Conservation (phyloP, 2,113 vertebrate species). For the Pelobates fuscus region DNA sequence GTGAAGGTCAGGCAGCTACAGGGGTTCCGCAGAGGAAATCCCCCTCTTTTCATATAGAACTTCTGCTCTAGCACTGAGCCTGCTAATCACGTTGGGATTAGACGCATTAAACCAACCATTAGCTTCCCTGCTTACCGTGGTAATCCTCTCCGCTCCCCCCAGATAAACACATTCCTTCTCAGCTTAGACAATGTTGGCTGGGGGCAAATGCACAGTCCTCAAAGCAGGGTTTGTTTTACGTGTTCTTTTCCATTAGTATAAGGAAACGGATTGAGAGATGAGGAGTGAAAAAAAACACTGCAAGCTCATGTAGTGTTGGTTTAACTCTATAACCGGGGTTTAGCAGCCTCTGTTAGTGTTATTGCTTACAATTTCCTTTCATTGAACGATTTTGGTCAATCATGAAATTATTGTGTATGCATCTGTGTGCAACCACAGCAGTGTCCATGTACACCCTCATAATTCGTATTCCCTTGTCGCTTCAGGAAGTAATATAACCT, state of each 20-base stretch:
- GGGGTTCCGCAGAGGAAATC: constrained; percentile 41
- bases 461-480: too few relatives aligned
- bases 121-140: constrained; percentile 41
- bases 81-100: constrained; percentile 47
- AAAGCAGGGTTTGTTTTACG: constrained; percentile 44
- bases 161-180: constrained; percentile 45
- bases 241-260: constrained; percentile 34
- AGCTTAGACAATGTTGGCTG: constrained; percentile 42
- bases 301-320: constrained; percentile 29
- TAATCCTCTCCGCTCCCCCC: constrained; percentile 42
- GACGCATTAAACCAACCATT: constrained; percentile 38
- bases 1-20: neutral
- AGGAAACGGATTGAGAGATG: constrained; percentile 26
- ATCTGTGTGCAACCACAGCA: too few relatives aligned
- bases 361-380: too few relatives aligned
- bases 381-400: too few relatives aligned
- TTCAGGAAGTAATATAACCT: too few relatives aligned
- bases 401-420: too few relatives aligned
- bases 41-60: constrained; percentile 36
- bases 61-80: constrained; percentile 41
- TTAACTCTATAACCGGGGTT: constrained; percentile 35
- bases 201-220: constrained; percentile 27
- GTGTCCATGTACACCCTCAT: too few relatives aligned
- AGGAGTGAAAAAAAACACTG: neutral
- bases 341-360: too few relatives aligned